A percentile compares a stretch with the other conserved stretches of the same genome.
phyloP scores from a whole-genome alignment of 2,113 vertebrate species.

The Chaetodon trifascialis region DNA sequence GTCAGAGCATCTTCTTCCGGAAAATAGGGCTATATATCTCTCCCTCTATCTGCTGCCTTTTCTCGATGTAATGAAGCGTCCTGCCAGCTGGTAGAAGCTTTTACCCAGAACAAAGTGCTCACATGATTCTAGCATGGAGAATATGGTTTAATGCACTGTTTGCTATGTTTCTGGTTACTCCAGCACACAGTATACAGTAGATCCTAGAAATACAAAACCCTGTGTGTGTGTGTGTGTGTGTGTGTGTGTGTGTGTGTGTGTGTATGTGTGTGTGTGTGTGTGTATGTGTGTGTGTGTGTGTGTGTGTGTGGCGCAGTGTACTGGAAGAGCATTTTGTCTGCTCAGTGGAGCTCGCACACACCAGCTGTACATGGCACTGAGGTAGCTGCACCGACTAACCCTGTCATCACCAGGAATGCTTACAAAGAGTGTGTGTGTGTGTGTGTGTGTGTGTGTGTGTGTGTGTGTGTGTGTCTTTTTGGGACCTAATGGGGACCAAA shows the following conservation, averaged over 20 bases:
- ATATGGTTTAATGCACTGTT: not conserved
- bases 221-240: conserved; percentile 27
- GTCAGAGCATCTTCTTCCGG: conserved; percentile 26
- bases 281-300: conserved; percentile 29
- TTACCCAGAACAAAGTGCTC: conserved; percentile 22
- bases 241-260: conserved; percentile 33
- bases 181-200: not conserved
- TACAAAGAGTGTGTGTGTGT: conserved; percentile 12
- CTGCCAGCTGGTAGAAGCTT: conserved; percentile 23
- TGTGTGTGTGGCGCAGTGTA: conserved; percentile 39
- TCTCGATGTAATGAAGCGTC: conserved; percentile 29
- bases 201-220: conserved; percentile 21
- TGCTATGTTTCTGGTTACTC: not conserved
- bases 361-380: conserved; percentile 70
- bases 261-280: conserved; percentile 14
- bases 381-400: conserved; percentile 38
- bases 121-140: not conserved
- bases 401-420: conserved; percentile 45
- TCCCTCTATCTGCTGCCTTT: conserved; percentile 21
- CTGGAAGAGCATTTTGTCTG: conserved; percentile 71
- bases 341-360: conserved; percentile 71
- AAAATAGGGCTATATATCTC: conserved; percentile 51
- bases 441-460: not conserved
- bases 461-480: conserved; percentile 2
- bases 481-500: too few species aligned